Evolutionary conservation across 2,888 invertebrate genomes (phyloP), one percentile per base, ranked within the genome.

Genomic region (Zhuqinia jingwanae): DNA sequence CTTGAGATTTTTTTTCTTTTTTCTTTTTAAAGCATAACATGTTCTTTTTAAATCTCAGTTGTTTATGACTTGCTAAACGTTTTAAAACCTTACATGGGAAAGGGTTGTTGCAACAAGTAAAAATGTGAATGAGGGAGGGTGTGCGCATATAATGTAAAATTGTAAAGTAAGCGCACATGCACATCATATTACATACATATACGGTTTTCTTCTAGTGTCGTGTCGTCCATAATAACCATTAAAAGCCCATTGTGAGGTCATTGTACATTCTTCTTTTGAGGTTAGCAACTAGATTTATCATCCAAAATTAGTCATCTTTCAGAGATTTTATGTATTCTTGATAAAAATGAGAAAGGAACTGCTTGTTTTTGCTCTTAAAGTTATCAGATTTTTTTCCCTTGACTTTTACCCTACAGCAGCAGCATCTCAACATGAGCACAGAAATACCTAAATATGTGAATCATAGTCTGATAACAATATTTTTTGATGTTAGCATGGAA

Each of bases 271-370:
- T 36, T 58, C 17, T 56, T 76, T 76, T 56, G 58, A 56, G 56
- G 20, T 27, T 73, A 58, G n/a, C 56, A 58, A 36, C 20, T 36
- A 27, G n/a, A 70, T 70, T 81, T 70, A 81, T 81, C 36, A 56
- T 56, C 56, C 80, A 70, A 45, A 58, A 70, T 70, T 70, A 70
- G 73, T 81, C 81, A 81, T 76, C 15, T 27, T 42, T 25, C 36
- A 0, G 2, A 76, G 58, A 42, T 30, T 79, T 79, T 79, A 65
- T 30, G 36, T 42, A 65, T 25, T 17, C 5, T 25, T 47, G 22
- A 1, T 36, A 36, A 36, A 53, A 53, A 17, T 3, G 53, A 13
- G 13, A 17, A 53, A 53, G 17, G 13, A 53, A 53, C 13, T 6
- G 36, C 36, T 36, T 36, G 36, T 36, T 36, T 36, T 13, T 47